phyloP scores from a whole-genome alignment of 2,113 vertebrate species.

The Salvelinus sp. region DNA sequence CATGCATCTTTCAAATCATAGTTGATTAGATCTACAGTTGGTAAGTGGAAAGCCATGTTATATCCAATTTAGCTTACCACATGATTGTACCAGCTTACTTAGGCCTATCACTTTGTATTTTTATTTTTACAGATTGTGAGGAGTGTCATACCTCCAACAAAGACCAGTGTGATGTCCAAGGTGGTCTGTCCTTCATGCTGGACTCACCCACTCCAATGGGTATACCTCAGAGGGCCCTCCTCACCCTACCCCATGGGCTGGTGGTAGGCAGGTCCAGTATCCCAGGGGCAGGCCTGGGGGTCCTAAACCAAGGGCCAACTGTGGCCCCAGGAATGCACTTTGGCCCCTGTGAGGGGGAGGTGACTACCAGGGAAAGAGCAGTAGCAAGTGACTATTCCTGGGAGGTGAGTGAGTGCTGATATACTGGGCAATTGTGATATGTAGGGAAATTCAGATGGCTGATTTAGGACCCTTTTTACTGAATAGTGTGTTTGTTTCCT shows the following conservation, averaged over 20 bases:
- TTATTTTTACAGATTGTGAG: constrained; percentile 72
- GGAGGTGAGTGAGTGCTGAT: constrained; percentile 70
- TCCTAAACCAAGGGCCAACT: constrained; percentile 74
- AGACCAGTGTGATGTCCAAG: constrained; percentile 64
- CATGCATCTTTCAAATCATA: too few species aligned
- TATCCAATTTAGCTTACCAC: too few species aligned
- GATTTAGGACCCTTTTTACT: too few species aligned
- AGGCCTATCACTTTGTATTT: too few species aligned
- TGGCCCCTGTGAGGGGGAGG: constrained; percentile 78
- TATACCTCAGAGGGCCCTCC: constrained; percentile 69
- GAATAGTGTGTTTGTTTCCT: too few species aligned
- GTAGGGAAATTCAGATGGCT: background rate
- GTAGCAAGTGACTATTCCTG: constrained; percentile 79
- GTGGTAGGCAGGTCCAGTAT: constrained; percentile 75
- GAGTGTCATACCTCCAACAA: constrained; percentile 75
- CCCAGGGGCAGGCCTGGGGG: constrained; percentile 76
- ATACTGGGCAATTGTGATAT: too few species aligned
- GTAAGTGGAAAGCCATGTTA: too few species aligned
- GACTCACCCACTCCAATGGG: constrained; percentile 67
- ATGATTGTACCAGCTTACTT: too few species aligned
- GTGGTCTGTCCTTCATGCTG: constrained; percentile 71
- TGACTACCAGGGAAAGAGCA: constrained; percentile 70
- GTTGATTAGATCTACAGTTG: too few species aligned
- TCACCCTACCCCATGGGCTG: constrained; percentile 79
- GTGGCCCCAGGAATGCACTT: constrained; percentile 80